phyloP scores from a whole-genome alignment of 2,113 vertebrate genomes.

The Etheostoma cragini region DNA sequence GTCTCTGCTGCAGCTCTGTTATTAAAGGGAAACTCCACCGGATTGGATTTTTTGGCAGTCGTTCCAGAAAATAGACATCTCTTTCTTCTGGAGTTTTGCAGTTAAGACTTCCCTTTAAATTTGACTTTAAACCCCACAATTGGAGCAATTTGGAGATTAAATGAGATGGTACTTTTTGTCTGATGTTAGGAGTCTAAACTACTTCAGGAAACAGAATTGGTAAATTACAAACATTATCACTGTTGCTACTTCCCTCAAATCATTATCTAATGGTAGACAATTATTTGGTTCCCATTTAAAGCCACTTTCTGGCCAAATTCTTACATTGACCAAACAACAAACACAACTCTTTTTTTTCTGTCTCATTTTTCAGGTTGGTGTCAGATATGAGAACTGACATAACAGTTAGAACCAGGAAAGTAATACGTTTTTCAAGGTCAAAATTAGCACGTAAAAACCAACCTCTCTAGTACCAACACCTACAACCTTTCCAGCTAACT shows the following conservation, averaged over 20 bases:
- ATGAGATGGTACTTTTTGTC: conserved; percentile 2
- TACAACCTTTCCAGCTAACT: not conserved
- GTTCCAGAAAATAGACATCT: conserved; percentile 37
- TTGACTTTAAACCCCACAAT: conserved; percentile 44
- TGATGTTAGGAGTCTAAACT: not conserved
- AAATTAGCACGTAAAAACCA: not conserved
- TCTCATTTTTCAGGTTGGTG: not conserved
- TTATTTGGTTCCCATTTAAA: not conserved
- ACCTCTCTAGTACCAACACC: not conserved
- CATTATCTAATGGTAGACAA: not conserved
- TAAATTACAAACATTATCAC: not conserved
- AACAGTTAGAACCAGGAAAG: not conserved
- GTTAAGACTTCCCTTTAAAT: conserved; percentile 42
- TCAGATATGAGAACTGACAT: not conserved
- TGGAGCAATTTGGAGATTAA: conserved; percentile 54
- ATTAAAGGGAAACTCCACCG: conserved; percentile 74
- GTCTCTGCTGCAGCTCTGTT: conserved; percentile 51
- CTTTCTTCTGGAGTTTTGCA: conserved; percentile 34
- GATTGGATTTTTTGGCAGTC: conserved; percentile 53
- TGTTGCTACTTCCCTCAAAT: conserved; percentile 10
- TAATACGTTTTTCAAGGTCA: not conserved
- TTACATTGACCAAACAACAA: not conserved
- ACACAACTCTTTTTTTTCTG: not conserved
- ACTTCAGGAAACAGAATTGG: not conserved
- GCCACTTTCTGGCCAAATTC: not conserved